phyloP scores from a whole-genome alignment of 2,113 vertebrate genomes.

The Xenopus laevis region DNA sequence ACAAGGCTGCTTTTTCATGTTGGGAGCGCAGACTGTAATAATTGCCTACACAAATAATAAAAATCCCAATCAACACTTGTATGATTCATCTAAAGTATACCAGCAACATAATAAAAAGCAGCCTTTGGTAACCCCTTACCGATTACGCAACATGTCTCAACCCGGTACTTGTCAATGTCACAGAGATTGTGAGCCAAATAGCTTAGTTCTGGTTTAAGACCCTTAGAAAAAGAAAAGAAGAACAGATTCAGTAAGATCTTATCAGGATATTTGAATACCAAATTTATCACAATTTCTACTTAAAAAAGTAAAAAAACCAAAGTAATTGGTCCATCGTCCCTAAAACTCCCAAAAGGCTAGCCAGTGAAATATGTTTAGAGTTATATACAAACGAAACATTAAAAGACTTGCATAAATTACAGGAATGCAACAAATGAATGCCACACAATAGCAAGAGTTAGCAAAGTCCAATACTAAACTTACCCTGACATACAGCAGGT shows the following conservation, averaged over 20 bases:
- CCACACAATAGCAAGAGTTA: too few species aligned
- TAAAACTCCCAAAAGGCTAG: too few species aligned
- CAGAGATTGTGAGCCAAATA: slow-evolving; percentile 96
- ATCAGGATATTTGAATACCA: too few species aligned
- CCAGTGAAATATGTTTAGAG: too few species aligned
- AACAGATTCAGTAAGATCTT: not conserved
- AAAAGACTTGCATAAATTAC: too few species aligned
- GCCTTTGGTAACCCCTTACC: slow-evolving; percentile 65
- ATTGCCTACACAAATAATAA: slow-evolving; percentile 70
- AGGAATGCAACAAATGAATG: too few species aligned
- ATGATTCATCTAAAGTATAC: not conserved
- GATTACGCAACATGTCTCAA: slow-evolving; percentile 97
- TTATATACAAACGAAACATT: too few species aligned
- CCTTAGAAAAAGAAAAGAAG: slow-evolving; percentile 63
- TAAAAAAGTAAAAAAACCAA: not conserved
- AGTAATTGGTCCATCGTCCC: too few species aligned
- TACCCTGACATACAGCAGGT: slow-evolving; percentile 94
- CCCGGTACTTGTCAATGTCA: slow-evolving; percentile 97
- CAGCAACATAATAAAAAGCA: not conserved
- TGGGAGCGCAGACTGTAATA: slow-evolving; percentile 97
- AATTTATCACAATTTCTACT: not conserved
- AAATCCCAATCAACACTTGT: not conserved
- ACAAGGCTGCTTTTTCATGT: slow-evolving; percentile 95
- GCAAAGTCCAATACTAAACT: slow-evolving; percentile 46
- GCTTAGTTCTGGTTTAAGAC: slow-evolving; percentile 96